Percentiles rank a stretch among this genome's conserved stretches.
Evolutionary conservation across 35 echinoderm and acorn worm species (phyloP).

Genomic region (Eucidaris tribuloides): DNA sequence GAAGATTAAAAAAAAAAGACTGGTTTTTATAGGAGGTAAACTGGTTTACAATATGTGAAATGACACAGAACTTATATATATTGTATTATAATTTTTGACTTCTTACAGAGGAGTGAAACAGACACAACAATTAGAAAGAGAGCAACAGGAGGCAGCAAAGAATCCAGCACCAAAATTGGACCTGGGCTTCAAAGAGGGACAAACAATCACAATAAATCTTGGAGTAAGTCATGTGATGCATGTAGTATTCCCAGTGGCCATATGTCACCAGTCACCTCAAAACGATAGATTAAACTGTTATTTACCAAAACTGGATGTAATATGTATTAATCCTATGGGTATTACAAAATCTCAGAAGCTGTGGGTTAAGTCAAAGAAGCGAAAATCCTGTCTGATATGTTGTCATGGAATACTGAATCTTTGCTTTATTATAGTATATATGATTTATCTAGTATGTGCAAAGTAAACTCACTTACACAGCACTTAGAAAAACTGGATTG

Average conservation of each 20-base stretch:
- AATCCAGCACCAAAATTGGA: conserved; percentile 90
- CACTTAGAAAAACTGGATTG: too few species aligned
- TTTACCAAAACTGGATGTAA: not conserved
- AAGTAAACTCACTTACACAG: too few species aligned
- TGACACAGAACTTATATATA: too few species aligned
- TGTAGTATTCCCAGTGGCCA: not conserved
- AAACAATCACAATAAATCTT: conserved; percentile 96
- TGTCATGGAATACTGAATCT: too few species aligned
- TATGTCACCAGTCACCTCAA: not conserved
- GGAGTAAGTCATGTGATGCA: conserved; percentile 56
- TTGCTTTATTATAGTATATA: too few species aligned
- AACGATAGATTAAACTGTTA: not conserved
- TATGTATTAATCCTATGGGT: not conserved
- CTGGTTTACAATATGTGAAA: too few species aligned
- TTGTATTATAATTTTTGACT: too few species aligned
- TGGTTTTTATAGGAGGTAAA: too few species aligned
- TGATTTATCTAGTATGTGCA: too few species aligned
- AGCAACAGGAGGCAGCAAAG: conserved; percentile 46
- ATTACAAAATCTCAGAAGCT: not conserved
- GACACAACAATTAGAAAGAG: conserved; percentile 67
- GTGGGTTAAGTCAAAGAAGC: not conserved
- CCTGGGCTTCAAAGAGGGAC: conserved; percentile 93
- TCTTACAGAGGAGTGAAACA: conserved; percentile 82
- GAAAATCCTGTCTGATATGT: not conserved
- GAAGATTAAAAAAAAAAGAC: too few species aligned